Conservation (phyloP, 2,113 vertebrate species). For the Saiga tatarica region DNA sequence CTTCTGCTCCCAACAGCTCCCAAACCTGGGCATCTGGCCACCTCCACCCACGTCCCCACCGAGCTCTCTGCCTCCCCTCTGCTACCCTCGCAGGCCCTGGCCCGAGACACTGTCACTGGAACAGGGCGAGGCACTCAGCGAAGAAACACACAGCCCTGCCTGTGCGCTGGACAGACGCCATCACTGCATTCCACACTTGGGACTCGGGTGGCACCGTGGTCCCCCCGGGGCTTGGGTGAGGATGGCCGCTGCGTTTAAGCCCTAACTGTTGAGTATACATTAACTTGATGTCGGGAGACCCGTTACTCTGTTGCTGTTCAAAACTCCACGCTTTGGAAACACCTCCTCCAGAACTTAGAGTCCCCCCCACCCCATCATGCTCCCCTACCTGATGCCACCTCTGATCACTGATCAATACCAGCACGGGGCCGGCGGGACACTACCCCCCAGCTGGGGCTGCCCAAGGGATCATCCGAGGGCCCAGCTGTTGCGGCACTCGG, state of each 20-base stretch:
- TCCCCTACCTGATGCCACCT: background rate
- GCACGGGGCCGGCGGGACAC: background rate
- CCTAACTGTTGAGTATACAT: background rate
- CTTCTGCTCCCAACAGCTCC: background rate
- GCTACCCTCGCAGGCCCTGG: rapidly evolving
- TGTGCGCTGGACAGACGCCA: rapidly evolving
- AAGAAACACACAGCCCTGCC: background rate
- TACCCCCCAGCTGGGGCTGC: background rate
- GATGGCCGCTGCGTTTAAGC: background rate
- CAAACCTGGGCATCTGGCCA: background rate
- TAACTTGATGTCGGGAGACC: background rate
- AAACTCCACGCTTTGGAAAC: rapidly evolving
- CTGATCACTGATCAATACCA: background rate
- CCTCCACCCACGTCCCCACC: no score
- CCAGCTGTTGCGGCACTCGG: rapidly evolving
- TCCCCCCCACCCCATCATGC: background rate
- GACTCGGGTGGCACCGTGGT: rapidly evolving
- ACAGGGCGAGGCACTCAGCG: no score
- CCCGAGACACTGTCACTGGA: rapidly evolving
- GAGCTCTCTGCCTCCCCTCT: background rate
- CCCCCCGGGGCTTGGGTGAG: background rate
- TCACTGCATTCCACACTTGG: rapidly evolving
- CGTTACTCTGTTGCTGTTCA: no score
- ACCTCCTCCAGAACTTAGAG: background rate
- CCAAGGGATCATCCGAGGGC: background rate